Percentiles rank a stretch among this genome's conserved stretches.
These are phyloP conservation scores for Aethina tumida DNA, from an alignment of 1,140 invertebrate species.

Conservation along the genomic window DNA sequence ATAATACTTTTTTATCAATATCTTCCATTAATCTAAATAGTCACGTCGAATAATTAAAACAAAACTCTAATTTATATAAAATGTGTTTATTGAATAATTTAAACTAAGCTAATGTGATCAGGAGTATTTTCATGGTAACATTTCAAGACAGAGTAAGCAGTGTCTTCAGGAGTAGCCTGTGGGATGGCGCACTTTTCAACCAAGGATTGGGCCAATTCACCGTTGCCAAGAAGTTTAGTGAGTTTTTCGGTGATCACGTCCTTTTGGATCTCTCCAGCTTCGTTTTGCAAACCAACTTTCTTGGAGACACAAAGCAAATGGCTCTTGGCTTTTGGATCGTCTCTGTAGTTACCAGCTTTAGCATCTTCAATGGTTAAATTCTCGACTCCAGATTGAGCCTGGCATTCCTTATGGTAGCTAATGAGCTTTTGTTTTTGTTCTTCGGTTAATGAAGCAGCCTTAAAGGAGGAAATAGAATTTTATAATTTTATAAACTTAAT, in stretches of 20 bases:
- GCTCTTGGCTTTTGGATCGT: slow-evolving; percentile 36
- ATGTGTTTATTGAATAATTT: too few species aligned
- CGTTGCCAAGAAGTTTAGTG: slow-evolving; percentile 8
- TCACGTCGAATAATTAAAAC: too few species aligned
- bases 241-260: slow-evolving; percentile 35
- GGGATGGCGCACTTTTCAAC: slow-evolving; percentile 11
- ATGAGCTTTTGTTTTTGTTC: slow-evolving; percentile 44
- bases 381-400: slow-evolving; percentile 32
- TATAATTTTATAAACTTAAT: too few species aligned
- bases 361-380: slow-evolving; percentile 33
- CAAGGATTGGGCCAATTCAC: too few species aligned
- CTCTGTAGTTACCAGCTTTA: slow-evolving; percentile 33
- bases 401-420: slow-evolving; percentile 38
- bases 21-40: too few species aligned
- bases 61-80: too few species aligned
- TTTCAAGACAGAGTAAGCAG: slow-evolving; percentile 15
- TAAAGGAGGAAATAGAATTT: too few species aligned
- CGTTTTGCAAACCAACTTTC: slow-evolving; percentile 34
- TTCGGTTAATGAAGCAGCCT: too few species aligned
- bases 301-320: slow-evolving; percentile 38
- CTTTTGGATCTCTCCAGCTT: slow-evolving; percentile 33
- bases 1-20: too few species aligned
- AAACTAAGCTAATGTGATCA: too few species aligned
- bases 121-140: slow-evolving; percentile 14
- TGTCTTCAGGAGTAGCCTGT: slow-evolving; percentile 7